These are phyloP conservation scores for Morpho helenor DNA, from an alignment of 2,888 invertebrate species.

Conservation along the genomic window DNA sequence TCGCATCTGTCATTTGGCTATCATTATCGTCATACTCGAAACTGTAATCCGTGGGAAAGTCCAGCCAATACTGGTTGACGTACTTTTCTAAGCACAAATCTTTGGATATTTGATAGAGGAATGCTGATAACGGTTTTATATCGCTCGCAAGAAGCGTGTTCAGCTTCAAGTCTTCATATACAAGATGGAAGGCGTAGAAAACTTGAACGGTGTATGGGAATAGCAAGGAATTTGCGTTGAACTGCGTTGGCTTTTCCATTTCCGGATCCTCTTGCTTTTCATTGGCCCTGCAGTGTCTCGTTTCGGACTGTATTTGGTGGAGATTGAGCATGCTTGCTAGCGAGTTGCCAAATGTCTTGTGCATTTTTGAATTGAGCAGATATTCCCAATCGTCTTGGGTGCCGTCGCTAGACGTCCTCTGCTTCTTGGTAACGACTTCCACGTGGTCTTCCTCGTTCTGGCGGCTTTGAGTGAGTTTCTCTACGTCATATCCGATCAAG, in stretches of 20 bases:
- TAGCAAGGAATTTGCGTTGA: conserved; percentile 83
- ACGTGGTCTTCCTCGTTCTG: conserved; percentile 59
- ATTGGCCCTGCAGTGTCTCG: conserved; percentile 22
- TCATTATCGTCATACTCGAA: conserved; percentile 52
- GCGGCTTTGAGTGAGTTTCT: conserved; percentile 72
- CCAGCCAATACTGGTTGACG: conserved; percentile 89
- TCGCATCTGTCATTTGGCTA: conserved; percentile 77
- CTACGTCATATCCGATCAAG: conserved; percentile 86
- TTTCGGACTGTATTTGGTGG: conserved; percentile 30
- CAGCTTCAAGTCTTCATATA: conserved; percentile 95
- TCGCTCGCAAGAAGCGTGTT: conserved; percentile 84
- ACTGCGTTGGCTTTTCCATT: conserved; percentile 54
- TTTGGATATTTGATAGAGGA: conserved; percentile 86
- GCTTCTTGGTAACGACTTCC: conserved; percentile 85
- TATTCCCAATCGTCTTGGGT: conserved; percentile 91
- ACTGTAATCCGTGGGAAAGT: conserved; percentile 84
- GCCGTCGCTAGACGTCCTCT: conserved; percentile 87
- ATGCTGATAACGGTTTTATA: conserved; percentile 82
- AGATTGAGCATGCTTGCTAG: conserved; percentile 65
- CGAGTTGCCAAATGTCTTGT: conserved; percentile 66
- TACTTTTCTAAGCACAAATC: conserved; percentile 87
- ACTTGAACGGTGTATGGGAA: conserved; percentile 87
- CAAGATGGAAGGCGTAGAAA: conserved; percentile 89
- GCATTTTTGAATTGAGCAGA: conserved; percentile 79
- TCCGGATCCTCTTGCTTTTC: conserved; percentile 31